phyloP scores from a whole-genome alignment of 2,113 vertebrate genomes.

The Pedetes capensis region DNA sequence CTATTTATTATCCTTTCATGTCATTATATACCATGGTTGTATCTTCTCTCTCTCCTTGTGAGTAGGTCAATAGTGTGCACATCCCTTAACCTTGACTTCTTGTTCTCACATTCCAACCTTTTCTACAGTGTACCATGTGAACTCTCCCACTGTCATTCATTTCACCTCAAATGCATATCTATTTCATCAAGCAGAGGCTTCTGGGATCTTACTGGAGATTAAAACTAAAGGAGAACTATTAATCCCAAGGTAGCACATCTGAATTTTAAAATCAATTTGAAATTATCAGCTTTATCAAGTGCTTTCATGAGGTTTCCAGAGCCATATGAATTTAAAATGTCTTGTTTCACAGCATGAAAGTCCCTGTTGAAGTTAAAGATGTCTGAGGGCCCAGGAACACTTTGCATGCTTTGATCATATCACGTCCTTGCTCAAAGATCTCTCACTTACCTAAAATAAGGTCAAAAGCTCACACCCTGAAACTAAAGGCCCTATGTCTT shows the following conservation, averaged over 20 bases:
- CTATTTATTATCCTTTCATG: slow-evolving; percentile 13
- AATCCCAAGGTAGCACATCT: slow-evolving; percentile 50
- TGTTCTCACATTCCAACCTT: slow-evolving; percentile 2
- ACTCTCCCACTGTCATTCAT: slow-evolving; percentile 37
- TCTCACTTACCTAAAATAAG: not conserved
- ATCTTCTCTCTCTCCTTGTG: slow-evolving; percentile 28
- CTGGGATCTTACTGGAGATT: slow-evolving; percentile 52
- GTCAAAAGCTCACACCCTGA: not conserved
- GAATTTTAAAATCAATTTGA: slow-evolving; percentile 74
- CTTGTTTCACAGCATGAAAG: slow-evolving; percentile 63
- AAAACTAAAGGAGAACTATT: slow-evolving; percentile 55
- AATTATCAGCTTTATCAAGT: slow-evolving; percentile 68
- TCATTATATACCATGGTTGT: not conserved
- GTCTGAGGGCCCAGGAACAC: slow-evolving; percentile 31
- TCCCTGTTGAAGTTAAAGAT: slow-evolving; percentile 64
- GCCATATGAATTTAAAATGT: slow-evolving; percentile 56
- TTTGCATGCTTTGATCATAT: slow-evolving; percentile 41
- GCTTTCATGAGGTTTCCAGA: slow-evolving; percentile 63
- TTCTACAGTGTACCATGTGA: slow-evolving; percentile 10
- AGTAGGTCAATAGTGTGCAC: slow-evolving; percentile 9
- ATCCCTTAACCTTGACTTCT: slow-evolving; percentile 49
- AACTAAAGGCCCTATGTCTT: not conserved
- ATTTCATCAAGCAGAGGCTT: slow-evolving; percentile 53
- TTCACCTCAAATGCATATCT: not conserved
- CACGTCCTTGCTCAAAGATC: not conserved